Base-by-base conservation (phyloP, 2,888 invertebrate genomes). In the Phlogophora meticulosa region DNA sequence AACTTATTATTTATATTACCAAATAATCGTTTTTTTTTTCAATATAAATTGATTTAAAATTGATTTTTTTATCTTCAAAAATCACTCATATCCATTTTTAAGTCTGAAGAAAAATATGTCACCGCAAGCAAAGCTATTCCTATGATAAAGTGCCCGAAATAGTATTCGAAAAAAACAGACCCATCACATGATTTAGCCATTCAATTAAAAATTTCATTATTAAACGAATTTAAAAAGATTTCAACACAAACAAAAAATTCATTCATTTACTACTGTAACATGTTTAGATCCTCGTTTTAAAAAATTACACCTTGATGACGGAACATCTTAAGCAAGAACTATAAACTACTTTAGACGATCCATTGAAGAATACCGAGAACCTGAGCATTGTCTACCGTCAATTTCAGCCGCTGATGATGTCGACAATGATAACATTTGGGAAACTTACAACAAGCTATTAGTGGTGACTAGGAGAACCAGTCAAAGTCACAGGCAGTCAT, bases 51-150 rank as follows among this genome's bases (percentile, higher is more conserved):
- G n/a, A n/a, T n/a, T n/a, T n/a, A n/a, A n/a, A n/a, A n/a, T n/a
- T n/a, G n/a, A n/a, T n/a, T n/a, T n/a, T n/a, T n/a, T n/a, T n/a
- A n/a, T n/a, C n/a, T n/a, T n/a, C n/a, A n/a, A n/a, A n/a, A n/a
- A n/a, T n/a, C n/a, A n/a, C n/a, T n/a, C n/a, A n/a, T n/a, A n/a
- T n/a, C n/a, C n/a, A n/a, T n/a, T n/a, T n/a, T n/a, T n/a, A n/a
- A n/a, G n/a, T n/a, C n/a, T n/a, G n/a, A n/a, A n/a, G 85, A 87
- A 78, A 85, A 84, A 72, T 82, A 85, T 76, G 78, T 85, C 2
- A 84, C 77, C 49, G 64, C 64, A 45, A 85, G 85, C 55, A 86
- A 85, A 78, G 82, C 81, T 51, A 87, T 87, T 69, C 84, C 87
- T 9, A 72, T 86, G 36, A 76, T 84, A 42, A 78, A 72, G 66